phyloP scores from a whole-genome alignment of 2,888 invertebrate genomes.

The Phyto melanocephala region DNA sequence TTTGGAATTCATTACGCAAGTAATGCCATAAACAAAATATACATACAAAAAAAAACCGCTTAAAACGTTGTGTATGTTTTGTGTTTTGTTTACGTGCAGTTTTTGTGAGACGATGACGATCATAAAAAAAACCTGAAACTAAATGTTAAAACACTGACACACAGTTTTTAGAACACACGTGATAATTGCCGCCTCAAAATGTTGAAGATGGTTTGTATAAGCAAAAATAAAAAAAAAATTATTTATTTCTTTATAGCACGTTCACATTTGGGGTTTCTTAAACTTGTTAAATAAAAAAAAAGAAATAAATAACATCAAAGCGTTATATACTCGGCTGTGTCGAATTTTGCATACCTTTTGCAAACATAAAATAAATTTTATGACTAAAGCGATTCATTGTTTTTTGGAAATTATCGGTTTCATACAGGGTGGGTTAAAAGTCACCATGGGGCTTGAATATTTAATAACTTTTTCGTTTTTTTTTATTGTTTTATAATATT shows the following conservation, averaged over 20 bases:
- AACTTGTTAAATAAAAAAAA: background rate
- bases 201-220: background rate
- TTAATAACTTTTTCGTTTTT: no score
- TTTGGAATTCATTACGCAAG: background rate
- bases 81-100: background rate
- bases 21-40: background rate
- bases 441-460: no score
- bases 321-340: no score
- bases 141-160: background rate
- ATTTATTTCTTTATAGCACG: no score
- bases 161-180: conserved; percentile 37
- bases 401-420: no score
- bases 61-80: background rate
- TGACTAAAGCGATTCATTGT: no score
- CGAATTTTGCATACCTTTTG: no score
- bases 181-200: conserved; percentile 36
- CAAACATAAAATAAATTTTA: no score
- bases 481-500: no score
- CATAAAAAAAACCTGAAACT: background rate
- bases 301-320: background rate
- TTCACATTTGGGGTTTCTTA: background rate
- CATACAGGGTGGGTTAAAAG: no score
- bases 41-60: background rate
- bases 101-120: conserved; percentile 23
- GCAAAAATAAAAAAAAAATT: background rate